These are phyloP conservation scores for Nineta flava DNA, from an alignment of 2,888 invertebrate genomes.

Conservation along the genomic window DNA sequence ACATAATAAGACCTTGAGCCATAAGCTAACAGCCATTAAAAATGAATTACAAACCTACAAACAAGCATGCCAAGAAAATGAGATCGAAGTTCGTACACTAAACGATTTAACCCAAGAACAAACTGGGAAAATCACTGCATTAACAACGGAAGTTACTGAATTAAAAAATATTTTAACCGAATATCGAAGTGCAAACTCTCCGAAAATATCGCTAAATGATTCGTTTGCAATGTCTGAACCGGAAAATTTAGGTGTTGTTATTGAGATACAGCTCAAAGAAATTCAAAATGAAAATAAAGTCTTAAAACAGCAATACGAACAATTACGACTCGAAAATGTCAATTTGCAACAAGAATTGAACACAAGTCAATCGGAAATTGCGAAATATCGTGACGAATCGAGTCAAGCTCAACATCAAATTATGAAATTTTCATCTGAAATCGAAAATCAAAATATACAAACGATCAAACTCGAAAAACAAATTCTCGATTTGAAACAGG, in stretches of 20 bases:
- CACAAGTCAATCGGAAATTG: not conserved
- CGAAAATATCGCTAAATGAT: not conserved
- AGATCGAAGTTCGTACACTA: slow-evolving; percentile 18
- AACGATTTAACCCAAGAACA: slow-evolving; percentile 18
- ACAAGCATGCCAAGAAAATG: slow-evolving; percentile 19
- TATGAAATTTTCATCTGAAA: too few relatives aligned
- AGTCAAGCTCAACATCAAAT: too few relatives aligned
- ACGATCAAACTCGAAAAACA: too few relatives aligned
- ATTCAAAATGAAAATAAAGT: not conserved
- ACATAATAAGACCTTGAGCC: not conserved
- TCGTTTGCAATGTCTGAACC: not conserved
- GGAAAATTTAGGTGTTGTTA: not conserved
- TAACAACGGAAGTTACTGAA: slow-evolving; percentile 21
- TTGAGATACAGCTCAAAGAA: not conserved
- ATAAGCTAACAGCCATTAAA: slow-evolving; percentile 13
- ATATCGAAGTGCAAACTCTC: not conserved
- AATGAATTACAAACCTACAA: slow-evolving; percentile 20
- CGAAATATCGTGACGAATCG: not conserved
- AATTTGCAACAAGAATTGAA: not conserved
- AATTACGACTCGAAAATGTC: not conserved
- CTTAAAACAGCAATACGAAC: not conserved
- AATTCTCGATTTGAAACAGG: too few relatives aligned
- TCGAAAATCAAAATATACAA: too few relatives aligned
- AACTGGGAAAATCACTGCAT: slow-evolving; percentile 17
- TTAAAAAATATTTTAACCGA: slow-evolving; percentile 31